Base-by-base conservation (phyloP, 2,888 invertebrate genomes). In the Brachypalpus laphriformis region DNA sequence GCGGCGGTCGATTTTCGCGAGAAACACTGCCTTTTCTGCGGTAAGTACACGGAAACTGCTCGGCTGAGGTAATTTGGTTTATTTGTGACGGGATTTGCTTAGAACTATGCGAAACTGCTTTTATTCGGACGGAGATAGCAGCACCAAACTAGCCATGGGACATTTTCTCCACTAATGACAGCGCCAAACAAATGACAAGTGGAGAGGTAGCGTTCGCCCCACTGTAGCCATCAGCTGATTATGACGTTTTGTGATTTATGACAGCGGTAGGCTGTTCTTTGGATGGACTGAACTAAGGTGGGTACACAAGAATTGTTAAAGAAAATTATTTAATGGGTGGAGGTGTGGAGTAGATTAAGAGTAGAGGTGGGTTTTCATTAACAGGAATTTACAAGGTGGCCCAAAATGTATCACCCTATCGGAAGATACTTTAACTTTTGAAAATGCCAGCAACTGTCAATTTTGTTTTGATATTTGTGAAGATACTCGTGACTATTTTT, bases 141-240 rank as follows among this genome's bases (percentile, higher is more conserved):
- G 74, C 68, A 18, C 51, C 72, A 51, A 49, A 78, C 72, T 63
- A 54, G 49, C 74, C 74, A 57, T 37, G 57, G 57, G 49, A 68
- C 63, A 78, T 61, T 74, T 78, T 66, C 54, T 51, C 51, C 49
- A 68, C 74, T 68, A 72, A 45, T 77, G 61, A 77, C 76, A 68
- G 47, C 49, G 68, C 40, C 16, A 42, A 49, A 22, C n/a, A 56
- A 51, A 31, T 49, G 61, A 63, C 42, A 80, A 49, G 11, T 59
- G 40, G 3, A 31, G 51, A 7, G 18, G 51, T 42, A 6, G 11
- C 18, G n/a, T 63, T 63, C 54, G 3, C 74, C 28, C 66, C 9
- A 59, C 68, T 77, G 54, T 74, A 9, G 25, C 1, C 8, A n/a
- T 31, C 83, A 83, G 83, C 83, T 83, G 83, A 9, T 68, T 74